A percentile compares a stretch with the other conserved stretches of the same genome.
phyloP scores from a whole-genome alignment of 2,888 invertebrate species.

The Trisateles emortualis region DNA sequence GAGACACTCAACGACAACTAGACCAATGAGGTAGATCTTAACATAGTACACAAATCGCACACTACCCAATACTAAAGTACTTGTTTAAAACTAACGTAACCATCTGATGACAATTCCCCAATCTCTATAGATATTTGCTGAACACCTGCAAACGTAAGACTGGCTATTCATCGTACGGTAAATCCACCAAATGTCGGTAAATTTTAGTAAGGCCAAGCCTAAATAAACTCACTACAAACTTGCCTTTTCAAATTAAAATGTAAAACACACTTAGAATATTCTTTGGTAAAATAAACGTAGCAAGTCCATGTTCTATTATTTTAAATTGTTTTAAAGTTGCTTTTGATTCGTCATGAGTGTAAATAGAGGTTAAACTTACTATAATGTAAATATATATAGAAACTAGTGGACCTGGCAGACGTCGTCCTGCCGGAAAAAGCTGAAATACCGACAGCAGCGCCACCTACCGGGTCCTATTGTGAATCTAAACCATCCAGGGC shows the following conservation, averaged over 20 bases:
- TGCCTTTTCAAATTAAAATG: slow-evolving; percentile 27
- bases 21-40: no score
- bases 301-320: slow-evolving; percentile 4
- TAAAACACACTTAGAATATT: slow-evolving; percentile 21
- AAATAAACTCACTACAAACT: slow-evolving; percentile 32
- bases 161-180: not conserved
- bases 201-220: slow-evolving; percentile 14
- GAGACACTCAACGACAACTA: no score
- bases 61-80: no score
- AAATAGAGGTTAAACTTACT: not conserved
- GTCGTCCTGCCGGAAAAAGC: no score
- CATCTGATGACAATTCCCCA: not conserved
- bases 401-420: no score
- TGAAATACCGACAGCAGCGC: no score
- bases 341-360: not conserved
- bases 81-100: not conserved
- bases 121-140: not conserved
- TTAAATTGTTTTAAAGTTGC: slow-evolving; percentile 2
- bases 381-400: no score
- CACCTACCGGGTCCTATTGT: no score
- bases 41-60: no score
- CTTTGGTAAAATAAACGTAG: slow-evolving; percentile 11
- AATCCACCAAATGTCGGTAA: not conserved
- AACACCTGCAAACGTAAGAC: not conserved
- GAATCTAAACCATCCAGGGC: no score